Conservation (phyloP, 2,888 invertebrate species). For the Nymphalis c-album region DNA sequence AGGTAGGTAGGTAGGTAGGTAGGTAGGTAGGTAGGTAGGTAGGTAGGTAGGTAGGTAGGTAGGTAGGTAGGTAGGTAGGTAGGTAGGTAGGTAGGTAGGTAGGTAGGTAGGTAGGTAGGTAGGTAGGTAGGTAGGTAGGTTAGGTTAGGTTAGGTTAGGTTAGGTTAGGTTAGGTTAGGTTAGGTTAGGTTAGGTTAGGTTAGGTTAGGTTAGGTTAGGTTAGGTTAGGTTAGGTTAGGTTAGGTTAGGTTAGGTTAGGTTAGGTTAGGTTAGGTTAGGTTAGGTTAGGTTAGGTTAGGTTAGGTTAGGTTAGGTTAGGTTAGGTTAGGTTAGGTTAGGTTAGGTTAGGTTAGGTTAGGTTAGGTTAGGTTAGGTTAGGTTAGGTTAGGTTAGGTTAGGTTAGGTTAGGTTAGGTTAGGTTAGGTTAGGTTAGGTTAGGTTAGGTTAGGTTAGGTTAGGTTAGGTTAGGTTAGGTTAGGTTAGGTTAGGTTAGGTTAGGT, state of each 20-base stretch:
- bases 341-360: constrained; percentile 9
- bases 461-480: constrained; percentile 8
- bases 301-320: constrained; percentile 8
- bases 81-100: no score
- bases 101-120: no score
- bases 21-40: no score
- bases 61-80: no score
- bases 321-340: constrained; percentile 8
- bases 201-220: constrained; percentile 11
- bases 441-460: constrained; percentile 9
- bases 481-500: constrained; percentile 8
- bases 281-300: constrained; percentile 8
- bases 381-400: constrained; percentile 8
- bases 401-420: constrained; percentile 8
- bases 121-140: no score
- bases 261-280: constrained; percentile 8
- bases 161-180: constrained; percentile 11
- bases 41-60: no score
- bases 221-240: constrained; percentile 9
- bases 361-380: constrained; percentile 8
- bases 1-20: no score
- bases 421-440: constrained; percentile 8
- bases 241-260: constrained; percentile 8
- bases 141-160: neutral
- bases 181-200: constrained; percentile 11